These are phyloP conservation scores for Idaea straminata DNA, from an alignment of 2,888 invertebrate species.

Conservation along the genomic window DNA sequence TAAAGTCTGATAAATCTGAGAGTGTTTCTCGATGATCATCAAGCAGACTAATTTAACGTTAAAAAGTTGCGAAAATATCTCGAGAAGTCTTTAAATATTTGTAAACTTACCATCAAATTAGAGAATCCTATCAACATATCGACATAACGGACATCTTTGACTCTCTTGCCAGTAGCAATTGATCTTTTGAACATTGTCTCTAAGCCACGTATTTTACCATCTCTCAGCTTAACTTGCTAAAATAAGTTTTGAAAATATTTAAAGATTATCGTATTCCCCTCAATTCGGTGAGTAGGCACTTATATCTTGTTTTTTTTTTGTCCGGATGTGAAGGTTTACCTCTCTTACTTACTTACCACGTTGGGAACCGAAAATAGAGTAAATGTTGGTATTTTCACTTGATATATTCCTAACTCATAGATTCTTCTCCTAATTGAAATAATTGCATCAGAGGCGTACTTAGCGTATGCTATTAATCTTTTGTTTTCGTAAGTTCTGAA, in stretches of 20 bases:
- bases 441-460: slow-evolving; percentile 44
- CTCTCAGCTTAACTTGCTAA: slow-evolving; percentile 42
- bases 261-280: too few species aligned
- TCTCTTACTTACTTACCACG: slow-evolving; percentile 33
- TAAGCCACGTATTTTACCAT: slow-evolving; percentile 51
- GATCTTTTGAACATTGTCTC: slow-evolving; percentile 57
- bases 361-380: slow-evolving; percentile 18
- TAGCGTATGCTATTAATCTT: slow-evolving; percentile 43
- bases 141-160: slow-evolving; percentile 34
- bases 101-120: slow-evolving; percentile 49
- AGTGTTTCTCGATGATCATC: too few species aligned
- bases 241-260: slow-evolving; percentile 3
- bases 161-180: slow-evolving; percentile 42
- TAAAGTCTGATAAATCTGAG: too few species aligned
- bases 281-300: too few species aligned
- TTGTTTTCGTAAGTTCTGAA: slow-evolving; percentile 53
- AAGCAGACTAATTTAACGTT: too few species aligned
- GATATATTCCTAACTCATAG: slow-evolving; percentile 25
- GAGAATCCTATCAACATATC: slow-evolving; percentile 56
- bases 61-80: too few species aligned
- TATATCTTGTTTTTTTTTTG: too few species aligned
- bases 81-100: too few species aligned
- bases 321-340: too few species aligned
- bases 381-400: slow-evolving; percentile 38
- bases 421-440: slow-evolving; percentile 36